phyloP scores from a whole-genome alignment of 2,113 vertebrate species.

The Serilophus lunatus region DNA sequence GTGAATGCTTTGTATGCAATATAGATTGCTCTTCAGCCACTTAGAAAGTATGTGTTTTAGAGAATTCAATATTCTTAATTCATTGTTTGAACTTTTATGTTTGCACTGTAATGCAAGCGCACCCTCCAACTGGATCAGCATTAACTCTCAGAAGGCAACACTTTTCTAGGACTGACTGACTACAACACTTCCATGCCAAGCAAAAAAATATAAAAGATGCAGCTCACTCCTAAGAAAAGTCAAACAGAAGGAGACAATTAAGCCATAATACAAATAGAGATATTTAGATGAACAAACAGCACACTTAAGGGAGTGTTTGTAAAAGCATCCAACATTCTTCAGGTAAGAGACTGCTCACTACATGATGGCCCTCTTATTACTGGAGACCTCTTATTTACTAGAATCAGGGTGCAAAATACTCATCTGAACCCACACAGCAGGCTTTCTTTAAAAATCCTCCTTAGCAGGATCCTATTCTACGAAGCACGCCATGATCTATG shows the following conservation, averaged over 20 bases:
- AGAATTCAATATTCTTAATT: conserved; percentile 13
- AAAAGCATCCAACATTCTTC: neutral
- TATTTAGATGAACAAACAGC: neutral
- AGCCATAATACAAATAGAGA: neutral
- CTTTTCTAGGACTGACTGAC: neutral
- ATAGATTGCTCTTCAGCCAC: neutral
- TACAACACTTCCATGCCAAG: neutral
- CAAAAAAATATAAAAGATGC: neutral
- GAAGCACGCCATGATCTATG: neutral
- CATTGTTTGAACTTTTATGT: neutral
- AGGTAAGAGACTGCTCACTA: neutral
- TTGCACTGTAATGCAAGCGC: neutral
- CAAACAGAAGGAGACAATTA: neutral
- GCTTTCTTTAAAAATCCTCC: neutral
- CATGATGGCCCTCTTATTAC: neutral
- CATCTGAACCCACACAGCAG: neutral
- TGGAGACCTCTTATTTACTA: neutral
- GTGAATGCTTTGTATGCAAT: neutral
- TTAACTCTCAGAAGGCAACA: neutral
- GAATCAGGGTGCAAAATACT: neutral
- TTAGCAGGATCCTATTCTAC: neutral
- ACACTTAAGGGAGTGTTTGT: neutral
- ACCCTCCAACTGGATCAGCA: neutral
- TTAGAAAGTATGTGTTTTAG: neutral
- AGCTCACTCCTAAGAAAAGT: neutral